Evolutionary conservation across 2,888 invertebrate genomes (phyloP).

Genomic region (Anthophora plumipes): DNA sequence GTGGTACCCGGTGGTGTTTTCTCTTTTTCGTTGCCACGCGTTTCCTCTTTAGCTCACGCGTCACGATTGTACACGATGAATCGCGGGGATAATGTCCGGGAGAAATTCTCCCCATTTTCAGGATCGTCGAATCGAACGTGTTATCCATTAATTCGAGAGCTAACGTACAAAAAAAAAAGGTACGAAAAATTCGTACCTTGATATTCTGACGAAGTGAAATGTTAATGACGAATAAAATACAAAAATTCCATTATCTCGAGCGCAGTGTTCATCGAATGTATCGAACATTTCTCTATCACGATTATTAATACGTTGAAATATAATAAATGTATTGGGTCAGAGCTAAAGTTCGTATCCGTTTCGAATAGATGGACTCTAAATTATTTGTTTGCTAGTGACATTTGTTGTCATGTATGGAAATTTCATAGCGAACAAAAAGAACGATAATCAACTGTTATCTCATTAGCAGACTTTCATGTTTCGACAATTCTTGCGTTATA

Average conservation of each 20-base stretch:
- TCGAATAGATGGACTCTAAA: too few relatives aligned
- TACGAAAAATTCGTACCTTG: not conserved
- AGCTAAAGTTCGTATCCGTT: too few relatives aligned
- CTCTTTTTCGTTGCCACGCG: slow-evolving; percentile 59
- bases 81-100: slow-evolving; percentile 19
- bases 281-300: not conserved
- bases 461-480: too few relatives aligned
- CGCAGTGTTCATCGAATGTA: slow-evolving; percentile 1
- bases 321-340: too few relatives aligned
- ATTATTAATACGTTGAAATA: not conserved
- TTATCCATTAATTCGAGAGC: slow-evolving; percentile 22
- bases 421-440: too few relatives aligned
- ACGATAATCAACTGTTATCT: too few relatives aligned
- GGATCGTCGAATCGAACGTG: slow-evolving; percentile 30
- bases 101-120: slow-evolving; percentile 50
- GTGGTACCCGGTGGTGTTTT: slow-evolving; percentile 51
- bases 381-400: too few relatives aligned
- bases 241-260: slow-evolving; percentile 39
- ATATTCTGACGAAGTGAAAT: not conserved
- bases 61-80: slow-evolving; percentile 48
- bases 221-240: not conserved
- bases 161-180: slow-evolving; percentile 20
- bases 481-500: too few relatives aligned
- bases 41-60: slow-evolving; percentile 53
- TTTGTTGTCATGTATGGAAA: too few relatives aligned